Percentiles rank a stretch among this genome's conserved stretches.
phyloP scores from a whole-genome alignment of 2,113 vertebrate genomes.

The Furnarius figulus region DNA sequence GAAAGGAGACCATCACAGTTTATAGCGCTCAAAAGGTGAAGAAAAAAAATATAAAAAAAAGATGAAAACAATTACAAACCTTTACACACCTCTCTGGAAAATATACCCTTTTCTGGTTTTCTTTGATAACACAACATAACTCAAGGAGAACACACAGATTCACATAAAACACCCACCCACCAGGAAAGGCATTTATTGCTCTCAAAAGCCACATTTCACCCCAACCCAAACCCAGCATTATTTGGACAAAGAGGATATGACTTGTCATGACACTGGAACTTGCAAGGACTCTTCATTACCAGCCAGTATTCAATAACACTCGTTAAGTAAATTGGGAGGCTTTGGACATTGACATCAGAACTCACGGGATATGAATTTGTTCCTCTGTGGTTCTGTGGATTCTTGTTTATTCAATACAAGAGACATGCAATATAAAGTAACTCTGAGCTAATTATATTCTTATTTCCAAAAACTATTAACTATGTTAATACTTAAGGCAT shows the following conservation, averaged over 20 bases:
- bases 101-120: slow-evolving; percentile 2
- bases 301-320: background rate
- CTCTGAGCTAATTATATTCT: background rate
- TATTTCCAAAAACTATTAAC: background rate
- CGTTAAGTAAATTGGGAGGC: background rate
- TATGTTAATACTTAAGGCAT: background rate
- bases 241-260: background rate
- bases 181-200: background rate
- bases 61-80: slow-evolving; percentile 26
- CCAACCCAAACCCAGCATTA: background rate
- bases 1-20: slow-evolving; percentile 2
- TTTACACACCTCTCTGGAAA: background rate
- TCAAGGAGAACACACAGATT: background rate
- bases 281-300: background rate
- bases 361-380: background rate
- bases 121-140: background rate
- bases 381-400: background rate
- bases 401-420: background rate
- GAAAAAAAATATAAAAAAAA: background rate
- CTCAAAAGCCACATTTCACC: background rate
- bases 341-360: background rate
- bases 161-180: background rate
- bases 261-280: background rate
- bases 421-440: background rate
- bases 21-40: slow-evolving; percentile 12